A percentile compares a stretch with the other conserved stretches of the same genome.
These are phyloP conservation scores for Eledona agricola DNA, from an alignment of 2,888 invertebrate species.

Conservation along the genomic window DNA sequence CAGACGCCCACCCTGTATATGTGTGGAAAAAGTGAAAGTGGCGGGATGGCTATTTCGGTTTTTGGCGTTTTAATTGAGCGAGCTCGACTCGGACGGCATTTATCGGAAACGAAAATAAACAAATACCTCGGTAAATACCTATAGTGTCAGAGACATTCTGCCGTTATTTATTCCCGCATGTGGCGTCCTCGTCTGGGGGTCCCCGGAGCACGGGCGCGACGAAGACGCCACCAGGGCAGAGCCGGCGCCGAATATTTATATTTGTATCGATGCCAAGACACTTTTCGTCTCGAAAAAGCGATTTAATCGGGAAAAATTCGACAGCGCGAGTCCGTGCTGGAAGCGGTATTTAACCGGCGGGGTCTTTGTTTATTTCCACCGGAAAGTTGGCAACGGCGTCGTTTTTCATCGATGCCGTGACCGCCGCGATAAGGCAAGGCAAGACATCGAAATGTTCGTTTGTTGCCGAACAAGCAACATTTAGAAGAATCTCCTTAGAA, in stretches of 20 bases:
- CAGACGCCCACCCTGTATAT: no score
- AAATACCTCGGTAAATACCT: conserved; percentile 47
- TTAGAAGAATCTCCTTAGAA: conserved; percentile 40
- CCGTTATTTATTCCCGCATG: conserved; percentile 8
- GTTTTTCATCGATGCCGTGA: conserved; percentile 39
- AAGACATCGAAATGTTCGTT: conserved; percentile 50
- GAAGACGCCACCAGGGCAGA: not conserved
- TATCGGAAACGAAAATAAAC: conserved; percentile 47
- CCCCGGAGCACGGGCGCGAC: not conserved
- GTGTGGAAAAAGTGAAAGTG: no score
- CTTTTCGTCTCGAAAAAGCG: conserved; percentile 31
- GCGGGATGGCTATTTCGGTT: no score
- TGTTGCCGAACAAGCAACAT: conserved; percentile 43
- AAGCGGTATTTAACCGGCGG: conserved; percentile 26
- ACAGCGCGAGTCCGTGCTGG: no score
- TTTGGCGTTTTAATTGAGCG: no score
- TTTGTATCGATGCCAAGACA: conserved; percentile 43
- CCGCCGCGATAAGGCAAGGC: conserved; percentile 27
- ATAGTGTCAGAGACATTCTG: conserved; percentile 43
- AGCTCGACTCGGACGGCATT: no score
- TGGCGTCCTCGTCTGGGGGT: conserved; percentile 1
- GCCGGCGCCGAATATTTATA: conserved; percentile 39
- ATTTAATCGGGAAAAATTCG: conserved; percentile 25
- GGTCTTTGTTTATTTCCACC: conserved; percentile 34
- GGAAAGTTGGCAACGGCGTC: conserved; percentile 30